These are phyloP conservation scores for Probaryconus sp. DNA, from an alignment of 1,140 invertebrate species.

Conservation along the genomic window DNA sequence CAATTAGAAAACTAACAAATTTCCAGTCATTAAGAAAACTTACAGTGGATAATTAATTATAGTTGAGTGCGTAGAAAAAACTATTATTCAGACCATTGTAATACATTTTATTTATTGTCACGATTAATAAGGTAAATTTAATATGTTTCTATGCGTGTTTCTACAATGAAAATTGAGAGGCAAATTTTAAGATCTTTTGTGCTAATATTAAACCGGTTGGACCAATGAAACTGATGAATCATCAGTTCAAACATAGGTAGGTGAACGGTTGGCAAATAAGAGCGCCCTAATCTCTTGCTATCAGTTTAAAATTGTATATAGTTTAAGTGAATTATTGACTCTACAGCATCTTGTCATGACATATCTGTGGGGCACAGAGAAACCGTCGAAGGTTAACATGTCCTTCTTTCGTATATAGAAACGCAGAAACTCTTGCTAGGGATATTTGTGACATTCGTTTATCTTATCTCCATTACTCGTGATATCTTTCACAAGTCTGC, in stretches of 20 bases:
- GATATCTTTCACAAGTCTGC: conserved; percentile 40
- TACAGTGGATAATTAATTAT: too few species aligned
- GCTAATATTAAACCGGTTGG: conserved; percentile 67
- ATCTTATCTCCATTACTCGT: conserved; percentile 49
- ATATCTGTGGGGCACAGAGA: conserved; percentile 21
- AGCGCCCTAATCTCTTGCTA: conserved; percentile 72
- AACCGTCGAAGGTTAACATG: conserved; percentile 29
- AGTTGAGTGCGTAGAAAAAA: too few species aligned
- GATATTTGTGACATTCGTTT: conserved; percentile 36
- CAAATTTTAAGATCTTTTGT: conserved; percentile 63
- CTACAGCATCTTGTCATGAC: conserved; percentile 66
- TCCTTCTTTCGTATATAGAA: conserved; percentile 43
- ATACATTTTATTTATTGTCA: too few species aligned
- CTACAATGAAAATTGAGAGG: not conserved
- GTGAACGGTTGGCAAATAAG: conserved; percentile 69
- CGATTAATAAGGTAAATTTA: too few species aligned
- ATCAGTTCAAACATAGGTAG: conserved; percentile 72
- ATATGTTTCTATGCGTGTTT: not conserved
- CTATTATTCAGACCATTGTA: too few species aligned
- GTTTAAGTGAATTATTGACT: conserved; percentile 64
- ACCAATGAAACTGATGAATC: conserved; percentile 68
- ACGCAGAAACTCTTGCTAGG: conserved; percentile 21
- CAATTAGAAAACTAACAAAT: too few species aligned
- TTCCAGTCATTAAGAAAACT: too few species aligned
- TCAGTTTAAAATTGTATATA: conserved; percentile 60